A percentile compares a stretch with the other conserved stretches of the same genome.
These are phyloP conservation scores for Oscheius sp. DNA, from an alignment of 2,888 invertebrate genomes.

Conservation along the genomic window DNA sequence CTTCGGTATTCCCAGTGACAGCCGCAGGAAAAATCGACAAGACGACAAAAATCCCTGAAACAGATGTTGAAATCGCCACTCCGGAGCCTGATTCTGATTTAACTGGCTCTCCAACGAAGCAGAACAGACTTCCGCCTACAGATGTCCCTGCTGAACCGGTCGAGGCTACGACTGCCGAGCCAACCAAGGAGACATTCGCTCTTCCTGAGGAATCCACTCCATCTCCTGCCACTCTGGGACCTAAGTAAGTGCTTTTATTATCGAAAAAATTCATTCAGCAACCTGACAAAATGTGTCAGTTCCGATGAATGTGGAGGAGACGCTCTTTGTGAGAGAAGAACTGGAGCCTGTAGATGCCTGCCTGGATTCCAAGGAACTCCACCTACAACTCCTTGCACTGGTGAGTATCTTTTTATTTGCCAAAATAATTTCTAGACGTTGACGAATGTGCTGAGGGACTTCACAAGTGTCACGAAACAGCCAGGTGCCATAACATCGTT, in stretches of 20 bases:
- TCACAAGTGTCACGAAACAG: constrained; percentile 70
- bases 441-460: constrained; percentile 81
- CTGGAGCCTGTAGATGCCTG: constrained; percentile 62
- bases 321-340: constrained; percentile 62
- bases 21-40: constrained; percentile 23
- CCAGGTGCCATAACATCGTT: constrained; percentile 61
- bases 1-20: constrained; percentile 19
- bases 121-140: not conserved
- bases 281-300: constrained; percentile 54
- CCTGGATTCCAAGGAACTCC: constrained; percentile 65
- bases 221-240: constrained; percentile 16
- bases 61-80: not conserved
- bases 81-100: constrained; percentile 6
- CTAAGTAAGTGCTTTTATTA: constrained; percentile 11
- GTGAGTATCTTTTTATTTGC: constrained; percentile 32
- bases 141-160: not conserved
- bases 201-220: constrained; percentile 42
- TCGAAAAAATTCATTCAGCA: constrained; percentile 27
- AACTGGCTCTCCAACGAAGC: constrained; percentile 6
- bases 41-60: not conserved
- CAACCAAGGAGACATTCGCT: constrained; percentile 51
- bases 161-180: not conserved
- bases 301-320: constrained; percentile 65
- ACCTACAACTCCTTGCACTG: constrained; percentile 53
- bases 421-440: constrained; percentile 50